phyloP scores from a whole-genome alignment of 2,113 vertebrate genomes.

The Hippocampus comes region DNA sequence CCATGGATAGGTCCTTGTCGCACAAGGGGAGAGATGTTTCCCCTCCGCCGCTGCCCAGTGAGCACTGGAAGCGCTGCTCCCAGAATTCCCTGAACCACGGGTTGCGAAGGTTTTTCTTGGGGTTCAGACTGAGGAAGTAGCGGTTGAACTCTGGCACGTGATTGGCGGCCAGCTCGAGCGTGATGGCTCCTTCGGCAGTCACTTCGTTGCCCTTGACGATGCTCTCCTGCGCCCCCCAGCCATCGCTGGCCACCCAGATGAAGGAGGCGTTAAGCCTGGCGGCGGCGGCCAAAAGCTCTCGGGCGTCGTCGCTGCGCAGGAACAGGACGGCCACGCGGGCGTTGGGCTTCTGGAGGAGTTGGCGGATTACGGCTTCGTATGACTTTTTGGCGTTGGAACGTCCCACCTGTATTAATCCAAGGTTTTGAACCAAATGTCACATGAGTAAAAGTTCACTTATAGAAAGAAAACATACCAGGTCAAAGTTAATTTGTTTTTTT shows the following conservation, averaged over 20 bases:
- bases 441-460: background rate
- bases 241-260: conserved; percentile 96
- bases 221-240: conserved; percentile 97
- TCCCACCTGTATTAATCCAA: conserved; percentile 73
- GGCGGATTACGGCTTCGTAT: conserved; percentile 88
- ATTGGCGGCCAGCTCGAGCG: conserved; percentile 90
- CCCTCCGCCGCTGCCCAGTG: conserved; percentile 61
- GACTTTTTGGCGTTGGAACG: conserved; percentile 93
- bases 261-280: conserved; percentile 90
- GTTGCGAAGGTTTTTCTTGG: conserved; percentile 85
- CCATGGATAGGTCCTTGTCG: conserved; percentile 81
- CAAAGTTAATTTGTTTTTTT: background rate
- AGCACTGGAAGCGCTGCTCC: conserved; percentile 97
- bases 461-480: background rate
- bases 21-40: conserved; percentile 70
- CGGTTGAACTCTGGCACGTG: conserved; percentile 86
- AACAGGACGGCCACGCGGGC: conserved; percentile 94
- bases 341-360: conserved; percentile 92
- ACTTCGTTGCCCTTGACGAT: conserved; percentile 93
- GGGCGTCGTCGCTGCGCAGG: conserved; percentile 89
- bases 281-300: conserved; percentile 90
- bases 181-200: conserved; percentile 89
- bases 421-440: background rate
- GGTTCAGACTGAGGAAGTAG: conserved; percentile 88
- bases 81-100: conserved; percentile 98